These are phyloP conservation scores for Forbesichthys papilliferus DNA, from an alignment of 2,113 vertebrate genomes.

Conservation along the genomic window DNA sequence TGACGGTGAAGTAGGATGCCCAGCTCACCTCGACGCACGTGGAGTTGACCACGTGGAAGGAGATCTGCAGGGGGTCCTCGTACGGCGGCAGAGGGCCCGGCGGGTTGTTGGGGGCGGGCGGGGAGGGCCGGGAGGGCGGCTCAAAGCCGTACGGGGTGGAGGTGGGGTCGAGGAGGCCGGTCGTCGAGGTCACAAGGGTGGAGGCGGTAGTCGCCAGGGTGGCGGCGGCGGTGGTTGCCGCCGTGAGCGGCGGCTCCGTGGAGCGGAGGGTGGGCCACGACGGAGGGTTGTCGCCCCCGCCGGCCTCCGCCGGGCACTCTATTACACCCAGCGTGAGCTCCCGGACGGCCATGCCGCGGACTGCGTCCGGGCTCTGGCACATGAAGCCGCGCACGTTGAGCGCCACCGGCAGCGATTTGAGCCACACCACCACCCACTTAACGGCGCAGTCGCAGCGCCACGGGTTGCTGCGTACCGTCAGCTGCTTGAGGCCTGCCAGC, in stretches of 20 bases:
- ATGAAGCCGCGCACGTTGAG: constrained; percentile 93
- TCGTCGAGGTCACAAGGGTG: constrained; percentile 49
- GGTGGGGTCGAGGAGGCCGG: constrained; percentile 55
- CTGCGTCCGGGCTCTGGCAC: constrained; percentile 91
- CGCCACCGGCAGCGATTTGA: constrained; percentile 85
- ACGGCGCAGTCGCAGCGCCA: constrained; percentile 95
- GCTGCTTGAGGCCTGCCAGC: constrained; percentile 85
- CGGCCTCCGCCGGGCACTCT: constrained; percentile 83
- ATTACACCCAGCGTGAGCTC: constrained; percentile 92
- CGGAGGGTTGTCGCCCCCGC: constrained; percentile 19
- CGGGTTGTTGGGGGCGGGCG: constrained; percentile 77
- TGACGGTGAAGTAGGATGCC: constrained; percentile 88
- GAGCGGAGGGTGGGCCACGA: constrained; percentile 71
- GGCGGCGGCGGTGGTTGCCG: constrained; percentile 63
- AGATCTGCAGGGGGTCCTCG: constrained; percentile 86
- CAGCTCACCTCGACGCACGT: constrained; percentile 91
- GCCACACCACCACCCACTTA: constrained; percentile 97
- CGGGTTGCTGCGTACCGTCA: constrained; percentile 91
- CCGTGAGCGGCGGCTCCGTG: constrained; percentile 58
- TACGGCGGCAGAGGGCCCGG: constrained; percentile 78
- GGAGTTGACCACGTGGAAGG: constrained; percentile 88
- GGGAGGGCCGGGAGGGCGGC: constrained; percentile 63
- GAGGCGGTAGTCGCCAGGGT: constrained; percentile 52
- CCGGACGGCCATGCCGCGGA: constrained; percentile 94
- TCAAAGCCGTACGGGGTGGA: constrained; percentile 57